phyloP scores from a whole-genome alignment of 2,113 vertebrate species.

The Crotalus viridis region DNA sequence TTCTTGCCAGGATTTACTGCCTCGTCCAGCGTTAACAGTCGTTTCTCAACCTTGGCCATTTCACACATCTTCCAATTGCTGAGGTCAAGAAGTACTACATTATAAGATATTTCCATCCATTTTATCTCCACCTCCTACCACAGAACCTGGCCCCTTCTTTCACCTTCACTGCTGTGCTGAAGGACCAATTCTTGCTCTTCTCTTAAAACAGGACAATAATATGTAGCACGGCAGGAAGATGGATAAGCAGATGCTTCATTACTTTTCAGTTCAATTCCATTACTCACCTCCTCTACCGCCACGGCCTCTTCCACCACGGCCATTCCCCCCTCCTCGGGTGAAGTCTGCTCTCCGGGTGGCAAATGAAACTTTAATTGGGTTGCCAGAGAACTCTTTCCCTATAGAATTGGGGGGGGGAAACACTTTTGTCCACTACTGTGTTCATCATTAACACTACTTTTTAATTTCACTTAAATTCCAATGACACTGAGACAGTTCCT shows the following conservation, averaged over 20 bases:
- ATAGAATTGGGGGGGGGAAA: background rate
- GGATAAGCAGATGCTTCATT: background rate
- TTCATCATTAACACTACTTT: background rate
- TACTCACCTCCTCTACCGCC: slow-evolving; percentile 67
- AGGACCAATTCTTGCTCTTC: background rate
- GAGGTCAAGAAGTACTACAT: background rate
- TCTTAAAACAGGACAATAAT: background rate
- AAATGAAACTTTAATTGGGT: slow-evolving; percentile 87
- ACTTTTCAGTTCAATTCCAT: background rate
- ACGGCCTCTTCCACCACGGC: slow-evolving; percentile 78
- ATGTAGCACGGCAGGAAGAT: background rate
- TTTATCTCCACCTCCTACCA: background rate
- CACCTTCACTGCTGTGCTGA: background rate
- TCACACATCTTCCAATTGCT: background rate
- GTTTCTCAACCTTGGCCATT: background rate
- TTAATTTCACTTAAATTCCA: background rate
- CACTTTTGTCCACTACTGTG: background rate
- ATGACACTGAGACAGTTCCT: background rate
- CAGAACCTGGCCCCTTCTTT: background rate
- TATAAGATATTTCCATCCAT: background rate
- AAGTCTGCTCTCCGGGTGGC: slow-evolving; percentile 87
- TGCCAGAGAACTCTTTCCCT: slow-evolving; percentile 90
- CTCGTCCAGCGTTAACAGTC: background rate
- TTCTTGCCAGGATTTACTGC: background rate
- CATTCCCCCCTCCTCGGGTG: slow-evolving; percentile 74